Evolutionary conservation across 2,888 invertebrate species (phyloP).

Genomic region (Rotaria magnacalcarata): DNA sequence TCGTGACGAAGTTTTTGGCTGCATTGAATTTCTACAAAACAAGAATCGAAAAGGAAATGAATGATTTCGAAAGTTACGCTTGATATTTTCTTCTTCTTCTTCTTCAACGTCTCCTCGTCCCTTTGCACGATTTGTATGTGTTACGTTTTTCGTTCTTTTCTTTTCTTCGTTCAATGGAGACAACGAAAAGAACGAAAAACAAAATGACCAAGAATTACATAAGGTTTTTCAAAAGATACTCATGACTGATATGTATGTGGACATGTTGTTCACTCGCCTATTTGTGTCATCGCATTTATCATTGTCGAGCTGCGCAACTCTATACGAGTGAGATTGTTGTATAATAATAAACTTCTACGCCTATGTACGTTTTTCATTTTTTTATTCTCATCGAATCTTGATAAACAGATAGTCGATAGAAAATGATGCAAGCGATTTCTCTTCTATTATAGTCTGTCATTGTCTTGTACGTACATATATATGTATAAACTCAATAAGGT

Average conservation of each 20-base stretch:
- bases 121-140: not conserved
- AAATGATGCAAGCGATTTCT: constrained; percentile 1
- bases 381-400: not conserved
- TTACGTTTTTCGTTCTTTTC: not conserved
- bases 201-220: not conserved
- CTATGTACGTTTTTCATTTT: not conserved
- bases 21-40: not conserved
- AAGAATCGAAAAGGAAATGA: not conserved
- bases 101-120: not conserved
- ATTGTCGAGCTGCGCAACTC: not conserved
- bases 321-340: not conserved
- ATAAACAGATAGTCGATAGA: not conserved
- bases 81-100: not conserved
- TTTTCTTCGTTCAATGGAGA: not conserved
- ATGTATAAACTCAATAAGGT: not conserved
- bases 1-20: not conserved
- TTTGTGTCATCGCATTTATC: constrained; percentile 18
- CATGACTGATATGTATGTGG: not conserved
- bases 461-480: not conserved
- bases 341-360: not conserved
- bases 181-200: not conserved
- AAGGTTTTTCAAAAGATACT: constrained; percentile 4
- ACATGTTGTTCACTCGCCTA: not conserved
- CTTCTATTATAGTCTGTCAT: not conserved
- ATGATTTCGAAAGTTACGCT: not conserved